A percentile compares a stretch with the other conserved stretches of the same genome.
These are phyloP conservation scores for Cerastoderma edule DNA, from an alignment of 2,888 invertebrate species.

Conservation along the genomic window DNA sequence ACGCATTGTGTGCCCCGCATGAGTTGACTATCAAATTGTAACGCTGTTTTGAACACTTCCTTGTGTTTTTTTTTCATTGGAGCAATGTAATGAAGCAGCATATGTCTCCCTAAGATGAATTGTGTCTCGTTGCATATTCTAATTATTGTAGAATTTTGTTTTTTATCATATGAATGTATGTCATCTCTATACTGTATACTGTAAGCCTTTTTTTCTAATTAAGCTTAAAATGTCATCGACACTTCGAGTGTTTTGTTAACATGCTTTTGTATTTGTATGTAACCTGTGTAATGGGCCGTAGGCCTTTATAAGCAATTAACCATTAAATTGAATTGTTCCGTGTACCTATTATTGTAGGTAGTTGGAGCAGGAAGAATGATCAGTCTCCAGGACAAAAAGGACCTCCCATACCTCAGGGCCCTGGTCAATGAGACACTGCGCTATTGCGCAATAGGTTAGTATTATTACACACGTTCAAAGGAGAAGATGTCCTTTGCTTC, in stretches of 20 bases:
- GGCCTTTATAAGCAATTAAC: background rate
- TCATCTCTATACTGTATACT: background rate
- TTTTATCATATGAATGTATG: background rate
- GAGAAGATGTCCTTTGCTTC: too few species aligned
- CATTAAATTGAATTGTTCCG: background rate
- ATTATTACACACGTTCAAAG: too few species aligned
- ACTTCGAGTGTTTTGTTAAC: background rate
- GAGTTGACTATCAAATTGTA: too few species aligned
- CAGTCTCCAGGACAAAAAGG: slow-evolving; percentile 45
- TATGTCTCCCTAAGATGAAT: too few species aligned
- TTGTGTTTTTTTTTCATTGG: too few species aligned
- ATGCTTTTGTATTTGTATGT: background rate
- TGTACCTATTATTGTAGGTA: slow-evolving; percentile 29
- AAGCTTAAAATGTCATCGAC: background rate
- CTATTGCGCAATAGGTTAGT: slow-evolving; percentile 40
- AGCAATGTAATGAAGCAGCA: too few species aligned
- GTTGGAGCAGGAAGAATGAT: slow-evolving; percentile 34
- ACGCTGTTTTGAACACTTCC: too few species aligned
- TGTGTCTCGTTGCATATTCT: too few species aligned
- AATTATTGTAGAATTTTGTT: too few species aligned
- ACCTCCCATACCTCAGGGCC: slow-evolving; percentile 59
- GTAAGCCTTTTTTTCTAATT: background rate
- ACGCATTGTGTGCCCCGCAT: too few species aligned
- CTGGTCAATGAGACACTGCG: slow-evolving; percentile 60
- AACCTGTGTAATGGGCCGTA: background rate